These are phyloP conservation scores for Platyscapa corneri DNA, from an alignment of 1,140 invertebrate species.

Conservation along the genomic window DNA sequence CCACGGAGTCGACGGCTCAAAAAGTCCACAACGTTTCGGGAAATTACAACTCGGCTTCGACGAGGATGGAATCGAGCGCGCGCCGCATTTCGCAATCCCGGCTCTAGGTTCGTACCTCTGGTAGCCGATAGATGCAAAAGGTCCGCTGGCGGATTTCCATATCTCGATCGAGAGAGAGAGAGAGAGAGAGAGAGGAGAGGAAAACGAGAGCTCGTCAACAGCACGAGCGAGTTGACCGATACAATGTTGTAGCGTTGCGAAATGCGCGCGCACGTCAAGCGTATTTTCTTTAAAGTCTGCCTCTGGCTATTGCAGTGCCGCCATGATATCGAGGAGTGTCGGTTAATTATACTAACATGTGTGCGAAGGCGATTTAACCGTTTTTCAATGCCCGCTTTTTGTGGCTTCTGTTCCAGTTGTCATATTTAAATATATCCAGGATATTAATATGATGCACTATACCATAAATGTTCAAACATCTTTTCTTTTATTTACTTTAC, in stretches of 20 bases:
- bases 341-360: slow-evolving; percentile 22
- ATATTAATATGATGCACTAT: not conserved
- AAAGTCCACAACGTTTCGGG: not conserved
- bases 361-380: not conserved
- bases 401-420: not conserved
- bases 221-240: slow-evolving; percentile 21
- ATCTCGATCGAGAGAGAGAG: slow-evolving; percentile 48
- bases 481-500: not conserved
- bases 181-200: not conserved
- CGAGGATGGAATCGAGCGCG: slow-evolving; percentile 28
- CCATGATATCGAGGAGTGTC: slow-evolving; percentile 10
- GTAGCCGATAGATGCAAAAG: slow-evolving; percentile 32
- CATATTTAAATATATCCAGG: too few species aligned
- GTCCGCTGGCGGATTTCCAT: slow-evolving; percentile 50
- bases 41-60: not conserved
- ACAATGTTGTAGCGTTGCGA: slow-evolving; percentile 53
- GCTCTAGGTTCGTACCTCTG: not conserved
- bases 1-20: not conserved
- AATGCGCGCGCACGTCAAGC: slow-evolving; percentile 42
- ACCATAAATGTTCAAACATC: not conserved
- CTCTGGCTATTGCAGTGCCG: slow-evolving; percentile 8
- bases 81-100: slow-evolving; percentile 24
- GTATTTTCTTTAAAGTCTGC: slow-evolving; percentile 26
- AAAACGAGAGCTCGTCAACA: slow-evolving; percentile 19
- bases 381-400: not conserved